Evolutionary conservation across 2,113 vertebrate genomes (phyloP).

Genomic region (Microtus montanus): DNA sequence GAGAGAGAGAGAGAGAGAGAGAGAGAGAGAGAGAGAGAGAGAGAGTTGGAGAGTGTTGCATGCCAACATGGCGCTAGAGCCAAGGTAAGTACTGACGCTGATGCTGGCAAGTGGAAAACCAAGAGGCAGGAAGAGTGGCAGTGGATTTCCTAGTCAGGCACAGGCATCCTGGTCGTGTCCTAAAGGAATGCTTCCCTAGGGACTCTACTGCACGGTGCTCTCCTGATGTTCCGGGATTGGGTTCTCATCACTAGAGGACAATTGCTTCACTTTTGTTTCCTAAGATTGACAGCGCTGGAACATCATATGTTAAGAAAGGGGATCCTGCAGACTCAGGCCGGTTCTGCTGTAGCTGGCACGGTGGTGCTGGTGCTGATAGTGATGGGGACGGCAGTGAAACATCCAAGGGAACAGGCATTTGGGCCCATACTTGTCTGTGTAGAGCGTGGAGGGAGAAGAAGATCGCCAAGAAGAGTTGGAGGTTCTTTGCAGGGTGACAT

Average conservation of each 20-base stretch:
- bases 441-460: not conserved
- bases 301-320: not conserved
- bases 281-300: not conserved
- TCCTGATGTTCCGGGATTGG: not conserved
- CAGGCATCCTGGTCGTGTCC: not conserved
- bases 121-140: fast-evolving
- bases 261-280: not conserved
- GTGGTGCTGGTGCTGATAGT: too few species aligned
- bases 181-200: too few species aligned
- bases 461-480: not conserved
- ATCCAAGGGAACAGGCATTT: fast-evolving
- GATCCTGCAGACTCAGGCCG: not conserved
- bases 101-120: not conserved
- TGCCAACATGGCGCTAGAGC: fast-evolving
- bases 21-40: too few species aligned
- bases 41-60: too few species aligned
- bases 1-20: too few species aligned
- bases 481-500: too few species aligned
- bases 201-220: not conserved
- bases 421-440: not conserved
- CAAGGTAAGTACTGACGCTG: not conserved
- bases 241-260: not conserved
- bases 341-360: not conserved
- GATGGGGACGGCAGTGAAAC: not conserved
- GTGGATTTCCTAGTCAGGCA: not conserved